Evolutionary conservation across 1,140 invertebrate genomes (phyloP).

Genomic region (Radopholus similis): DNA sequence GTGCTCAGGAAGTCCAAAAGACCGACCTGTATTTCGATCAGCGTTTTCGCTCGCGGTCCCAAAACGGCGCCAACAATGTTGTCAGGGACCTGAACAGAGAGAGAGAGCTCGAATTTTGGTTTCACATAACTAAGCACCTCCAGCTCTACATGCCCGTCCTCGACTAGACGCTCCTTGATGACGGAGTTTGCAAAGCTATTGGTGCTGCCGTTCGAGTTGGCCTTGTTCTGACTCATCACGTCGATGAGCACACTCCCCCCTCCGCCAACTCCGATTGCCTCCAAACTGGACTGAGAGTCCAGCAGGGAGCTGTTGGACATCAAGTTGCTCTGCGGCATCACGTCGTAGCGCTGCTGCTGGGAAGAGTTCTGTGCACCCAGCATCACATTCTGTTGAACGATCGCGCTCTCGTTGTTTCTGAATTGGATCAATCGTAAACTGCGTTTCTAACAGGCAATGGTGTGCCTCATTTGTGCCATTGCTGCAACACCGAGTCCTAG

Average conservation of each 20-base stretch:
- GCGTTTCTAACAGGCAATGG: too few relatives aligned
- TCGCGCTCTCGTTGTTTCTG: slow-evolving; percentile 28
- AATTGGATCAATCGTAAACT: too few relatives aligned
- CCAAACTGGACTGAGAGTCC: slow-evolving; percentile 18
- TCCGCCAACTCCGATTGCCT: slow-evolving; percentile 30
- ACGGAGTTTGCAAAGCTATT: slow-evolving; percentile 40
- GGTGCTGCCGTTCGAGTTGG: neutral
- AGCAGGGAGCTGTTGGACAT: slow-evolving; percentile 30
- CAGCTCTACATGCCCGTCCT: slow-evolving; percentile 35
- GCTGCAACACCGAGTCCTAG: slow-evolving; percentile 68
- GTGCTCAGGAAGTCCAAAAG: too few relatives aligned
- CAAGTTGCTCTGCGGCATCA: slow-evolving; percentile 22
- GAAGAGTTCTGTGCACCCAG: slow-evolving; percentile 20
- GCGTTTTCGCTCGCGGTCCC: slow-evolving; percentile 85
- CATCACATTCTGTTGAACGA: slow-evolving; percentile 22
- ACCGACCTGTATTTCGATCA: slow-evolving; percentile 96
- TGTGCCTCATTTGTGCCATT: slow-evolving; percentile 55
- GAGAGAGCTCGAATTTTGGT: too few relatives aligned
- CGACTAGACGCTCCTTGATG: slow-evolving; percentile 37
- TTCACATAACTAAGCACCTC: slow-evolving; percentile 65
- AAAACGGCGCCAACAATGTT: slow-evolving; percentile 90
- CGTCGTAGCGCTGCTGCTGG: slow-evolving; percentile 34
- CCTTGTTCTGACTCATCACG: slow-evolving; percentile 49
- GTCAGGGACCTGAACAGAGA: slow-evolving; percentile 66
- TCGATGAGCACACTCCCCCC: slow-evolving; percentile 48